Conservation (phyloP, 2,888 invertebrate genomes). For the Bruchidius siliquastri region DNA sequence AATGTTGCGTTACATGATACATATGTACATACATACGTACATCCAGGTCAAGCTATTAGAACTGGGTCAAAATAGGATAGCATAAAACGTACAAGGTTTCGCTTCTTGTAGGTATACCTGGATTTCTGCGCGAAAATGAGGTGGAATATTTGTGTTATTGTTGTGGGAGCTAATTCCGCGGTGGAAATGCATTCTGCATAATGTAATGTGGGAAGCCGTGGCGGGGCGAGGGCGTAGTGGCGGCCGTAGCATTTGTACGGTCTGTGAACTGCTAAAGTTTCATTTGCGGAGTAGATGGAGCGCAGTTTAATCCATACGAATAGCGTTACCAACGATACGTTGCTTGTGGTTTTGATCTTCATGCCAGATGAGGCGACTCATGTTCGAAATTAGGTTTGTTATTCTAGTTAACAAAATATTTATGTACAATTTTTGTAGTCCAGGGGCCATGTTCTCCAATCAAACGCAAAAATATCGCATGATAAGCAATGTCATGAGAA, state of each 20-base stretch:
- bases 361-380: background rate
- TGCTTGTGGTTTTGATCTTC: background rate
- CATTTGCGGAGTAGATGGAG: background rate
- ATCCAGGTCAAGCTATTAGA: no score
- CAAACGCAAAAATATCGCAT: no score
- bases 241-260: background rate
- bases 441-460: no score
- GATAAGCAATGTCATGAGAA: no score
- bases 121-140: background rate
- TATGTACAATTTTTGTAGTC: background rate
- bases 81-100: no score
- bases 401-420: background rate
- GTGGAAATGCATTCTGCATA: background rate
- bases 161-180: background rate
- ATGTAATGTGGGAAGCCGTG: no score
- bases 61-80: no score
- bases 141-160: background rate
- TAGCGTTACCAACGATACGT: background rate
- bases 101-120: background rate
- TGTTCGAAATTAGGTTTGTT: background rate
- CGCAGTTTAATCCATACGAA: background rate
- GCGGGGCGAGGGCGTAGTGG: background rate
- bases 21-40: no score
- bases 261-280: background rate
- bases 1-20: no score